Evolutionary conservation across 2,888 invertebrate species (phyloP), one percentile per base, ranked within the genome.

Genomic region (Fragum sueziense): DNA sequence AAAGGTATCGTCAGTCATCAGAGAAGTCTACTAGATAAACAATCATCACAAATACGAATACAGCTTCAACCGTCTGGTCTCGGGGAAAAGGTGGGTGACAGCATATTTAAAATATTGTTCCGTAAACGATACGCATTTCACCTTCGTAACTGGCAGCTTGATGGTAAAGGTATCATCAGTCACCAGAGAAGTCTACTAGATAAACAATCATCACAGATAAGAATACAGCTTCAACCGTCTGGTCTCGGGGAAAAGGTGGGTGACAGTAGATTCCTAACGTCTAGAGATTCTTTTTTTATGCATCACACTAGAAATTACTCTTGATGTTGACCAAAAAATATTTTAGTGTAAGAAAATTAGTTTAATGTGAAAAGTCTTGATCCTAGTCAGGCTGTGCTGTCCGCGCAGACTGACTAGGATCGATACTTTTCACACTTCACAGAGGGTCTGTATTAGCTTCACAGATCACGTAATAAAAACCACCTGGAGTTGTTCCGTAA

Each of bases 401-500:
- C n/a, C n/a, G n/a, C n/a, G n/a, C n/a, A n/a, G n/a, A n/a, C n/a
- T n/a, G n/a, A n/a, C n/a, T n/a, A n/a, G n/a, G n/a, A n/a, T n/a
- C n/a, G n/a, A n/a, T n/a, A n/a, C n/a, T n/a, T n/a, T n/a, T n/a
- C n/a, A n/a, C n/a, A n/a, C n/a, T n/a, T n/a, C n/a, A n/a, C n/a
- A n/a, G n/a, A n/a, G n/a, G n/a, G n/a, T n/a, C n/a, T n/a, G n/a
- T n/a, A n/a, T n/a, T n/a, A n/a, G n/a, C n/a, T n/a, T n/a, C n/a
- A n/a, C n/a, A n/a, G n/a, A n/a, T n/a, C n/a, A n/a, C n/a, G n/a
- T n/a, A n/a, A n/a, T n/a, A 97, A 97, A 92, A 98, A 98, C 0
- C 98, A 98, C 94, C 95, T 98, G 88, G 98, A 98, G 93, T 97
- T 97, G 0, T 98, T 98, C 93, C 95, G 97, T 77, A 90, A 90